Evolutionary conservation across 2,797 vertebrate genomes (phyloP), one percentile per base, ranked within the genome.

Genomic region (Austrolebias charrua): DNA sequence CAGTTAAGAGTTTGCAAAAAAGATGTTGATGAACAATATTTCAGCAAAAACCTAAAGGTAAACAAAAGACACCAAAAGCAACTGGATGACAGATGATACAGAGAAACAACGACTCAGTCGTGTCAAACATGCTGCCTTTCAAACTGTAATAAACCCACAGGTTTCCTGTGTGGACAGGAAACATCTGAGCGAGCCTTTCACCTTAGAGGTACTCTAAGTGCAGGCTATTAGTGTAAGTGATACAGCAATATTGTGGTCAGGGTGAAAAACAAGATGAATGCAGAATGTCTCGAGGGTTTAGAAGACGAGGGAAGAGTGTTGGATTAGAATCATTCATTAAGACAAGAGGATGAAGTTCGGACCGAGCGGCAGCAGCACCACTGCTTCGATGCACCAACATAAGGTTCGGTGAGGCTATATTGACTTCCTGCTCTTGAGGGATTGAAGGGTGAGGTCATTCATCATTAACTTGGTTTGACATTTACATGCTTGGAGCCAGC

Each of bases 191-290:
- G 42, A 28, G 2, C 68, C 63, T 78, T 81, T 82, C 85, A 83
- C 76, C 76, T 77, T 35, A 11, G 12, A 75, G 65, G 59, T 59
- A 24, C 63, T 76, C 46, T 77, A 49, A 82, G 76, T 74, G 77
- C 71, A 62, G 11, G 52, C 80, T 78, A 68, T 88, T 88, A 88
- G 80, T 48, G 76, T 57, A 82, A 88, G 81, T 76, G 84, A 88
- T 83, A 75, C 83, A 62, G 70, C 78, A 71, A 85, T 64, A 58
- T 63, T 82, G 82, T 78, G 85, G 86, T 80, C 40, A 65, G 56
- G 79, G 71, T 20, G 50, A 62, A 77, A 55, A 52, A 47, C 5
- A 45, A 38, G 66, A 16, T 5, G 14, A n/a, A 38, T 10, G 60
- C 16, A 18, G 16, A 63, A 71, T 59, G 63, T 42, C 62, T 14